Evolutionary conservation across 2,888 invertebrate genomes (phyloP), one percentile per base, ranked within the genome.

Genomic region (Limenitis arthemis): DNA sequence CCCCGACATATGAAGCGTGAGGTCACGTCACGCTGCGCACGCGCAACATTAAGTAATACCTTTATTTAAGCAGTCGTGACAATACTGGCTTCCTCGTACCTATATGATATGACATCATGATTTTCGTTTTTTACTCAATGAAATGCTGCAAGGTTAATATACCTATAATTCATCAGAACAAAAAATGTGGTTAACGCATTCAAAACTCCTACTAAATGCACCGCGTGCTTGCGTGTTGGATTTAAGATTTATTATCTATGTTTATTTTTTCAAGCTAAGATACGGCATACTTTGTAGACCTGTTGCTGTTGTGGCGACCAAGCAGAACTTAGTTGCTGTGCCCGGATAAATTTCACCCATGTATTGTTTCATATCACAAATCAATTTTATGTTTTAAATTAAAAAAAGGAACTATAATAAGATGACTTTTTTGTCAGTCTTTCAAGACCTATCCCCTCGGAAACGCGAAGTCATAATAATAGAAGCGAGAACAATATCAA

Each of bases 1-100:
- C 56, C 53, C 51, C 50, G 38, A 56, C 43, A 44, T 41, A 30
- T 48, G 39, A 56, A 40, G 46, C 70, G 69, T 72, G 72, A 68
- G 68, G 61, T 60, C 69, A 56, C 56, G 66, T 70, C 71, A 71
- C 69, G 69, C 44, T 11, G 51, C 60, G 57, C 63, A 60, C 62
- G 65, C 61, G 59, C 59, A 59, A 49, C 63, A 59, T 72, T 70
- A 69, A 58, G 64, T 73, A 72, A 72, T 67, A 66, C 61, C 66
- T 72, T 64, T 68, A 66, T 69, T 69, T 67, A 59, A 64, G 51
- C 63, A 66, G 67, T 73, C 68, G 67, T 70, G 65, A 68, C 65
- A 66, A 55, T 46, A 48, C 61, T 53, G 53, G 69, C 77, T 79
- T 76, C 77, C 77, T 76, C 65, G 54, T 72, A 55, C 60, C 58